Conservation (phyloP, 2,797 vertebrate genomes). For the Galagoides demidoff region DNA sequence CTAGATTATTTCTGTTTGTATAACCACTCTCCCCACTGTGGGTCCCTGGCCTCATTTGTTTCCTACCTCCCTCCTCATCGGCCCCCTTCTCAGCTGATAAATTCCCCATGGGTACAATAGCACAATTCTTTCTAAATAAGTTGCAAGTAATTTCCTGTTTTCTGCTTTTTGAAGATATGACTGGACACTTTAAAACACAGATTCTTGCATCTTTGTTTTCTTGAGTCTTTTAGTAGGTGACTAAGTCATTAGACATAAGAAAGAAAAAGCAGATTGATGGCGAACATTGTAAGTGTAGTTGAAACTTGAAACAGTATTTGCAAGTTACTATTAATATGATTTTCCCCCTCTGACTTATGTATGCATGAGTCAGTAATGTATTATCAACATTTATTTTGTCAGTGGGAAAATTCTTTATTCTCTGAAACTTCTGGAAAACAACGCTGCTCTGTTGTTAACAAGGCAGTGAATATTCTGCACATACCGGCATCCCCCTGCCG, state of each 20-base stretch:
- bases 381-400: conserved; percentile 28
- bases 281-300: conserved; percentile 26
- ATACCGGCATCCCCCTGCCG: background rate
- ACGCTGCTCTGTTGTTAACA: background rate
- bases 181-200: background rate
- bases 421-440: background rate
- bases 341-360: background rate
- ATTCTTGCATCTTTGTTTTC: conserved; percentile 9
- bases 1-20: conserved; percentile 43
- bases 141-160: conserved; percentile 46
- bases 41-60: background rate
- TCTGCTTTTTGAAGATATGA: conserved; percentile 24
- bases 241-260: conserved; percentile 40
- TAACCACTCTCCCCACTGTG: background rate
- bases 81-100: background rate
- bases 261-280: background rate
- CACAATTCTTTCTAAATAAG: conserved; percentile 27
- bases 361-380: background rate
- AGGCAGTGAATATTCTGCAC: background rate
- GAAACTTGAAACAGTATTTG: conserved; percentile 12
- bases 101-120: background rate
- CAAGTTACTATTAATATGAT: background rate
- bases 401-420: background rate
- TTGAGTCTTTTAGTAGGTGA: background rate
- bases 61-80: background rate